A percentile compares a stretch with the other conserved stretches of the same genome.
Evolutionary conservation across 2,113 vertebrate species (phyloP).

Genomic region (Pholis gunnellus): DNA sequence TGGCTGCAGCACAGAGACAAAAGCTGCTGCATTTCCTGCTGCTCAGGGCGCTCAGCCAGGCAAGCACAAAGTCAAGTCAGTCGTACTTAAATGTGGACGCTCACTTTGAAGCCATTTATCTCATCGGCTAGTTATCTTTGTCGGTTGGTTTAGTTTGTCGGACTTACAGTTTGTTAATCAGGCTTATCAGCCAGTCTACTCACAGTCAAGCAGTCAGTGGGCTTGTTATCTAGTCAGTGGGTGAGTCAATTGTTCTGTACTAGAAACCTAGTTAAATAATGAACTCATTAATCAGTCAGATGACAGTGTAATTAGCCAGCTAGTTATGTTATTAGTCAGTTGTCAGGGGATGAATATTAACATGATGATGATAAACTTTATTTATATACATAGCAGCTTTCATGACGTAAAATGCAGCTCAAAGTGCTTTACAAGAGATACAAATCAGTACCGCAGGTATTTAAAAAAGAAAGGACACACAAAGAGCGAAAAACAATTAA

Average conservation of each 20-base stretch:
- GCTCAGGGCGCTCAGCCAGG: not conserved
- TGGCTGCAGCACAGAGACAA: conserved; percentile 42
- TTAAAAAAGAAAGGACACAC: not conserved
- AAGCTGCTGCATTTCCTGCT: conserved; percentile 47
- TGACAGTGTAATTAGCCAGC: not conserved
- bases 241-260: not conserved
- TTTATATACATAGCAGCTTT: not conserved
- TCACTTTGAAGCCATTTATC: not conserved
- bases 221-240: not conserved
- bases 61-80: conserved; percentile 6
- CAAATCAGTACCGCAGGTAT: not conserved
- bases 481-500: too few species aligned
- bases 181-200: not conserved
- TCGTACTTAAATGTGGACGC: not conserved
- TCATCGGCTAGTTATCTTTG: not conserved
- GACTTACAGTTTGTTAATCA: conserved; percentile 1
- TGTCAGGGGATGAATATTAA: not conserved
- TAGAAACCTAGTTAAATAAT: not conserved
- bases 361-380: not conserved
- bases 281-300: not conserved
- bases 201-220: not conserved
- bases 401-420: not conserved
- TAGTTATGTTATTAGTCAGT: not conserved
- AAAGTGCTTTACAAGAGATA: not conserved
- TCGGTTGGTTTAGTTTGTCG: not conserved